phyloP scores from a whole-genome alignment of 2,797 vertebrate genomes.

The Sebastes steindachneri region DNA sequence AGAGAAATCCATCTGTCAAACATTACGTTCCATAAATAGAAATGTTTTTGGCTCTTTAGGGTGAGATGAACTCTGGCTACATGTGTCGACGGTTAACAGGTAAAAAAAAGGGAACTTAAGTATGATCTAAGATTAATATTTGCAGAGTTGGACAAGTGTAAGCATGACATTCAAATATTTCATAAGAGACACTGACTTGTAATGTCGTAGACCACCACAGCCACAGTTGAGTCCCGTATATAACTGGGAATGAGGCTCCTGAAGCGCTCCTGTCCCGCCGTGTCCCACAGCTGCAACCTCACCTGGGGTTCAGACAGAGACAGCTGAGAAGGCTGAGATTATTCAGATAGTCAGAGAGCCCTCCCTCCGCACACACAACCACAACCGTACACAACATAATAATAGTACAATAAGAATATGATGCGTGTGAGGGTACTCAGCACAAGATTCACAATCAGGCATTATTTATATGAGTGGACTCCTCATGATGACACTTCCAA shows the following conservation, averaged over 20 bases:
- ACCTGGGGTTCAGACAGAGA: constrained; percentile 83
- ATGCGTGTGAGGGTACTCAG: not conserved
- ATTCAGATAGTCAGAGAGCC: constrained; percentile 67
- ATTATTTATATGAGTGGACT: constrained; percentile 5
- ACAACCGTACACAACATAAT: not conserved
- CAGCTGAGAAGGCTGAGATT: constrained; percentile 72
- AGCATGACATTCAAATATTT: not conserved
- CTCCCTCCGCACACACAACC: constrained; percentile 46
- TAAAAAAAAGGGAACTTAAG: not conserved
- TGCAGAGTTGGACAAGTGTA: not conserved
- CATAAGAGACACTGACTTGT: constrained; percentile 85
- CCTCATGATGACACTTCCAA: constrained; percentile 23
- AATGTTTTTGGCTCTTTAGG: too few species aligned
- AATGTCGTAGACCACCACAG: constrained; percentile 94
- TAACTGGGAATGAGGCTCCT: constrained; percentile 94
- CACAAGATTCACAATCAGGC: not conserved
- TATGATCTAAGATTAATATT: not conserved
- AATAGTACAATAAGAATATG: not conserved
- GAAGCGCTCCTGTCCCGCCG: constrained; percentile 92
- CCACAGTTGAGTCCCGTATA: constrained; percentile 93
- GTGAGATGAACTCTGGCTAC: too few species aligned
- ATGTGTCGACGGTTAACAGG: too few species aligned
- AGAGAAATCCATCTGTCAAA: too few species aligned
- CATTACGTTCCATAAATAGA: too few species aligned
- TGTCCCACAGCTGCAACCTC: constrained; percentile 95